These are phyloP conservation scores for Penaeus monodon DNA, from an alignment of 2,888 invertebrate genomes.

Conservation along the genomic window DNA sequence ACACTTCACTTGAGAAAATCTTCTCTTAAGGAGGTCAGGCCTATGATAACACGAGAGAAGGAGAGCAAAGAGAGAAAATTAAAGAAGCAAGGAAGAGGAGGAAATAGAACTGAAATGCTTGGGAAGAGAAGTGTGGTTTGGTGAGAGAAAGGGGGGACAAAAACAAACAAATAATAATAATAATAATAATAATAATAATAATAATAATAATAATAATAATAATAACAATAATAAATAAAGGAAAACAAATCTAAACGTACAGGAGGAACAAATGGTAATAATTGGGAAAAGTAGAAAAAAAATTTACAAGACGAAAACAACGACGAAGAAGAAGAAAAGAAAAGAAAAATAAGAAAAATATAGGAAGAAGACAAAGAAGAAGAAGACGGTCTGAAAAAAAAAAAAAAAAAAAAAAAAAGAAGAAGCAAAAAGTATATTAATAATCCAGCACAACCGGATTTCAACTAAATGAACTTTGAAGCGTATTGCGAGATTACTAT, in stretches of 20 bases:
- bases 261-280: not conserved
- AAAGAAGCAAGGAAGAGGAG: not conserved
- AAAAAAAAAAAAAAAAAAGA: not conserved
- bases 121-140: not conserved
- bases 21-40: no score
- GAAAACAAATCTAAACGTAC: not conserved
- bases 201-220: not conserved
- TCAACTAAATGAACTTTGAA: conserved; percentile 15
- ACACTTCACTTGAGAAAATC: no score
- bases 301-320: not conserved
- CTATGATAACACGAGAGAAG: no score
- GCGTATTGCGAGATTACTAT: not conserved
- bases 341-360: not conserved
- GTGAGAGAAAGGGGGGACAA: not conserved
- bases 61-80: no score
- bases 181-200: not conserved
- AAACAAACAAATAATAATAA: not conserved
- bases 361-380: not conserved
- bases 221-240: no score
- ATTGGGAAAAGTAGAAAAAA: conserved; percentile 35
- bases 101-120: not conserved
- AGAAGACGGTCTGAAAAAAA: not conserved
- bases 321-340: not conserved
- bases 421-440: not conserved
- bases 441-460: conserved; percentile 12